Conservation (phyloP, 2,797 vertebrate genomes). For the Bothrops alternatus region DNA sequence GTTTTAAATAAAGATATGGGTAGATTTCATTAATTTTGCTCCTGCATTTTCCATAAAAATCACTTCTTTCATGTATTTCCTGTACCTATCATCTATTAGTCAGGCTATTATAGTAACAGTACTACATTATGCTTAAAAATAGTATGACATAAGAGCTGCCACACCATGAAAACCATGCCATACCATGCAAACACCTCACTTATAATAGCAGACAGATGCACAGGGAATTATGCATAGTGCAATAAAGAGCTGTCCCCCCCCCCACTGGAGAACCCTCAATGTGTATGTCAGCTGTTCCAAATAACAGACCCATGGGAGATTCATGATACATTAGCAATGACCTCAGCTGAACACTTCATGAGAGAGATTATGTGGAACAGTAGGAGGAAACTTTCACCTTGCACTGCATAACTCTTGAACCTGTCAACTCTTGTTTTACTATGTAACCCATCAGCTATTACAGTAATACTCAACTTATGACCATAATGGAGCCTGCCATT, state of each 20-base stretch:
- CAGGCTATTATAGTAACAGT: not conserved
- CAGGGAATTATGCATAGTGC: not conserved
- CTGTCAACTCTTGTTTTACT: not conserved
- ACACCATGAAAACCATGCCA: not conserved
- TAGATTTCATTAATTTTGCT: not conserved
- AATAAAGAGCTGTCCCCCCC: not conserved
- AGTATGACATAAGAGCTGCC: not conserved
- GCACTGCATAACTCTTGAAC: not conserved
- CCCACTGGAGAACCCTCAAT: not conserved
- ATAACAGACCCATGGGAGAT: not conserved
- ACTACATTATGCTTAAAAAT: not conserved
- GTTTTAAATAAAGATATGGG: not conserved
- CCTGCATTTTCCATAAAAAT: not conserved
- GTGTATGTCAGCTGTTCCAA: not conserved
- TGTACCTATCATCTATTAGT: not conserved
- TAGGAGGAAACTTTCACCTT: not conserved
- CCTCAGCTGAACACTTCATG: not conserved
- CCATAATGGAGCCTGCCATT: too few relatives aligned
- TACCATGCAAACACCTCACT: not conserved
- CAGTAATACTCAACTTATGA: too few relatives aligned
- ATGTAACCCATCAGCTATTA: not conserved
- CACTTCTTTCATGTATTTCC: not conserved
- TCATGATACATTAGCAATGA: not conserved
- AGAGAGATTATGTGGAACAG: not conserved
- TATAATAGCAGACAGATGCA: not conserved